Percentiles rank a stretch among this genome's conserved stretches.
These are phyloP conservation scores for Ceramica pisi DNA, from an alignment of 2,888 invertebrate genomes.

Conservation along the genomic window DNA sequence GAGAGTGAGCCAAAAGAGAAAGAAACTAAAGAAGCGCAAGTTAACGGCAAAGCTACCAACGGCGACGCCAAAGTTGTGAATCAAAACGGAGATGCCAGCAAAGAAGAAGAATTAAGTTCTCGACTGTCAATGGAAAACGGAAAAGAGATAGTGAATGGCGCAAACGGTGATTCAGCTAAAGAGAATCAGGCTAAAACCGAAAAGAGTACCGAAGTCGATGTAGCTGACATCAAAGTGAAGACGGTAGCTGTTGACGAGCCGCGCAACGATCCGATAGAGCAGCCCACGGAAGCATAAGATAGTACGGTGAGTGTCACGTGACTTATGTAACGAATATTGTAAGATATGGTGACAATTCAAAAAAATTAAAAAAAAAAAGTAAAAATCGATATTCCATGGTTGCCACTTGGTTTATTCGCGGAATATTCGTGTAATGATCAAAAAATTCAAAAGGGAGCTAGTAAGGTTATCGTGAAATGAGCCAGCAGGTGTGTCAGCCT, in stretches of 20 bases:
- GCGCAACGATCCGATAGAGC: slow-evolving; percentile 85
- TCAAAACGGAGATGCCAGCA: slow-evolving; percentile 81
- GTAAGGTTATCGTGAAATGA: too few relatives aligned
- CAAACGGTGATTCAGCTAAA: slow-evolving; percentile 74
- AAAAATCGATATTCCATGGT: neutral
- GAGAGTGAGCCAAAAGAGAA: slow-evolving; percentile 73
- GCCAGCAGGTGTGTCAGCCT: too few relatives aligned
- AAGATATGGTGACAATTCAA: neutral
- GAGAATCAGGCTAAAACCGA: slow-evolving; percentile 83
- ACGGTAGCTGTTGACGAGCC: slow-evolving; percentile 88
- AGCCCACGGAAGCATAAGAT: slow-evolving; percentile 89
- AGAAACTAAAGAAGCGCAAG: slow-evolving; percentile 76
- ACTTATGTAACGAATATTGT: neutral
- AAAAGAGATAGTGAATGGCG: slow-evolving; percentile 76
- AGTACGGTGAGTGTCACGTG: slow-evolving; percentile 76
- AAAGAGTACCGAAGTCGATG: slow-evolving; percentile 76
- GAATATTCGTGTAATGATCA: too few relatives aligned
- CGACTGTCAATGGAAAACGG: slow-evolving; percentile 83
- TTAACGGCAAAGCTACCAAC: slow-evolving; percentile 84
- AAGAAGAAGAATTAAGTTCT: slow-evolving; percentile 80
- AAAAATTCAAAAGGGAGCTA: too few relatives aligned
- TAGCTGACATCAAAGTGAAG: slow-evolving; percentile 90
- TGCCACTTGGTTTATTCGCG: too few relatives aligned
- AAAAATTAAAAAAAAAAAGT: too few relatives aligned
- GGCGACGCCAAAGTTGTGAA: slow-evolving; percentile 75